phyloP scores from a whole-genome alignment of 2,888 invertebrate genomes.

The Andrena fulva region DNA sequence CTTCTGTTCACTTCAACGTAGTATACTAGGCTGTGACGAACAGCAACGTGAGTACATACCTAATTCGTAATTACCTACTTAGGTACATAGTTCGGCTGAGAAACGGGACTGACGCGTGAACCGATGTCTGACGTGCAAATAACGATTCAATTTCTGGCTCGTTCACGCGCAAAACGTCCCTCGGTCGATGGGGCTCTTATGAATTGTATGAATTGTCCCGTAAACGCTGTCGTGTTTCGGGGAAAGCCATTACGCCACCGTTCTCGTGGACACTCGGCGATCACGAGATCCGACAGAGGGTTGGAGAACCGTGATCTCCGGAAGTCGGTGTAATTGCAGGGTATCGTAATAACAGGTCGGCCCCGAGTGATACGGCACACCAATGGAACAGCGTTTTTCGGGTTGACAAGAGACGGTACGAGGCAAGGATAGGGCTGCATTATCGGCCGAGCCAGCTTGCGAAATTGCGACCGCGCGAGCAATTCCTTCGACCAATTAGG shows the following conservation, averaged over 20 bases:
- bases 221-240: slow-evolving; percentile 9
- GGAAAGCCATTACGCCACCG: slow-evolving; percentile 21
- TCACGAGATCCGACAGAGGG: background rate
- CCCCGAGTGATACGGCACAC: slow-evolving; percentile 27
- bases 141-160: slow-evolving; percentile 20
- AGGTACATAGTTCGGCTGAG: no score
- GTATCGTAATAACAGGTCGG: slow-evolving; percentile 25
- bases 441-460: slow-evolving; percentile 40
- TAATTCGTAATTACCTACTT: no score
- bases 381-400: slow-evolving; percentile 15
- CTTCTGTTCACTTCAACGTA: no score
- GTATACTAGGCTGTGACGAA: no score
- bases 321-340: slow-evolving; percentile 41
- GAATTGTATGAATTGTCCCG: slow-evolving; percentile 28
- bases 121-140: slow-evolving; percentile 12
- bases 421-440: background rate
- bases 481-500: slow-evolving; percentile 72
- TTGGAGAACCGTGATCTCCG: slow-evolving; percentile 14
- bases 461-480: slow-evolving; percentile 72
- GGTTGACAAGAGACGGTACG: slow-evolving; percentile 46
- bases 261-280: slow-evolving; percentile 21
- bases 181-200: background rate
- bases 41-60: no score
- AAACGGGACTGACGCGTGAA: background rate
- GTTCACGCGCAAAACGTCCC: background rate